A percentile compares a stretch with the other conserved stretches of the same genome.
phyloP scores from a whole-genome alignment of 2,113 vertebrate genomes.

The Cephalopterus ornatus region DNA sequence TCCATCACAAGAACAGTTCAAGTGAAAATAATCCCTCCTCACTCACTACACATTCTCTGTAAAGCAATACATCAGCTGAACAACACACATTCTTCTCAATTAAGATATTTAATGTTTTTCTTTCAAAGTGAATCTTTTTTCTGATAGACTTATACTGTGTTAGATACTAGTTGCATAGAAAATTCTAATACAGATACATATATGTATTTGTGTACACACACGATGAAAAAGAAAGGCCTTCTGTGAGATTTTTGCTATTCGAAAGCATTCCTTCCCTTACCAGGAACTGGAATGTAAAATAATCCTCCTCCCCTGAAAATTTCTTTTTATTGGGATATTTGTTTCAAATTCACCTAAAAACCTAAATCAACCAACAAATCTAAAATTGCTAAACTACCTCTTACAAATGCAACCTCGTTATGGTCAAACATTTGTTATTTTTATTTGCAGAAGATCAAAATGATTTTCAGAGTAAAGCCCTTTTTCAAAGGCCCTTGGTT shows the following conservation, averaged over 20 bases:
- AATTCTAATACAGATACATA: background rate
- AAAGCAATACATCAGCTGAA: background rate
- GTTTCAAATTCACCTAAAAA: conserved; percentile 36
- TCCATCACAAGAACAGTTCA: background rate
- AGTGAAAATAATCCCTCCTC: conserved; percentile 4
- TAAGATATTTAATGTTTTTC: background rate
- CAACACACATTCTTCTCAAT: background rate
- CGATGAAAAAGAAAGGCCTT: background rate
- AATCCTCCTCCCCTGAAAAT: background rate
- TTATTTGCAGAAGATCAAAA: conserved; percentile 63
- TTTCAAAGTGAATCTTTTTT: background rate
- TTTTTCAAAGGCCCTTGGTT: conserved; percentile 50
- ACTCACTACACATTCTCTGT: background rate
- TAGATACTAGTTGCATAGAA: background rate
- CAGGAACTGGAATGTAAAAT: conserved; percentile 3
- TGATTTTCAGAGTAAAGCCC: conserved; percentile 48
- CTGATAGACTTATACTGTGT: background rate
- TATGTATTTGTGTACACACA: background rate
- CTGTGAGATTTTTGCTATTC: background rate
- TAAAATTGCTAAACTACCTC: conserved; percentile 6
- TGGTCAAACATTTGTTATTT: conserved; percentile 52
- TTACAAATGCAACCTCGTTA: conserved; percentile 33
- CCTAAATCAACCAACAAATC: background rate
- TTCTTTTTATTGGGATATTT: background rate
- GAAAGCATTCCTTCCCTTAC: background rate